Evolutionary conservation across 2,888 invertebrate species (phyloP).

Genomic region (Encarsia formosa): DNA sequence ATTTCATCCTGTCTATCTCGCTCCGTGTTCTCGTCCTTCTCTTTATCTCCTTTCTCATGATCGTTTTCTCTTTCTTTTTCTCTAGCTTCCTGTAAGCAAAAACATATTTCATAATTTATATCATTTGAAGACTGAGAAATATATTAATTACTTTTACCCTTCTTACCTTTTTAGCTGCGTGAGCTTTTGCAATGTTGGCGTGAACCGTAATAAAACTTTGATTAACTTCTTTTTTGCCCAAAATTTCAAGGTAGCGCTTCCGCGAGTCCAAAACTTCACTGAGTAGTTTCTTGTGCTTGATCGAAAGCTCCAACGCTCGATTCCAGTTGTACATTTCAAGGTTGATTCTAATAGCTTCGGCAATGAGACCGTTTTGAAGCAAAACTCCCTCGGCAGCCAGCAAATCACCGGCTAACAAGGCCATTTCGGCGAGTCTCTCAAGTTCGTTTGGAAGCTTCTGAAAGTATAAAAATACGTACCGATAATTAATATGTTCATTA

Average conservation of each 20-base stretch:
- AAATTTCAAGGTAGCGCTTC: constrained; percentile 59
- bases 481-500: not conserved
- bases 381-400: constrained; percentile 70
- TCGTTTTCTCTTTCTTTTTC: constrained; percentile 12
- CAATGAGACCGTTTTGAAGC: constrained; percentile 63
- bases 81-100: constrained; percentile 11
- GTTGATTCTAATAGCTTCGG: constrained; percentile 69
- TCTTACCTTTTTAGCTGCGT: constrained; percentile 12
- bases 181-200: constrained; percentile 21
- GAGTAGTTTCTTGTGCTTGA: constrained; percentile 68
- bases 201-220: constrained; percentile 54
- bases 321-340: constrained; percentile 71
- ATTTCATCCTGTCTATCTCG: not conserved
- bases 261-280: constrained; percentile 70
- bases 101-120: not conserved
- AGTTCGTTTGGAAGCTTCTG: constrained; percentile 55
- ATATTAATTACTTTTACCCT: too few species aligned
- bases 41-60: not conserved
- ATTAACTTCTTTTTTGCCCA: constrained; percentile 58
- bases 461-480: constrained; percentile 21
- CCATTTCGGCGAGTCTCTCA: constrained; percentile 64
- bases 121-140: too few species aligned
- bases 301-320: constrained; percentile 70
- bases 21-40: not conserved
- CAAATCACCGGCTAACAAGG: constrained; percentile 64